Evolutionary conservation across 2,888 invertebrate species (phyloP).

Genomic region (Galerucella calmariensis): DNA sequence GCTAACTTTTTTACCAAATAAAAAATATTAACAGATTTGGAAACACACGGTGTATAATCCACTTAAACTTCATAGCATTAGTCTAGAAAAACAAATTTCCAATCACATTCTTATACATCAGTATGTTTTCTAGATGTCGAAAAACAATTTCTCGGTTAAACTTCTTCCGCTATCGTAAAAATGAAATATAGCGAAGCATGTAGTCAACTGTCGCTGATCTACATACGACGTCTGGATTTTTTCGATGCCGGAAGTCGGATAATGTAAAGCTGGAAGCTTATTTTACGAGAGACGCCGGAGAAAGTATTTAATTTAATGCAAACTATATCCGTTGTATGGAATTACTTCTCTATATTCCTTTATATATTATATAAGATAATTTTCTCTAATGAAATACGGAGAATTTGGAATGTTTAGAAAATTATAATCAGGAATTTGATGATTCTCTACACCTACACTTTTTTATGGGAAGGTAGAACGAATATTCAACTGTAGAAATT

Average conservation of each 20-base stretch:
- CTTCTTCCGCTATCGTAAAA: constrained; percentile 44
- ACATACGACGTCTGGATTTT: constrained; percentile 45
- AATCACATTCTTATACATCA: constrained; percentile 42
- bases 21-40: no score
- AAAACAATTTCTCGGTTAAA: constrained; percentile 43
- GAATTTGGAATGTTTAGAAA: no score
- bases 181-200: constrained; percentile 46
- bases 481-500: no score
- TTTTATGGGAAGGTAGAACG: no score
- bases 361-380: background rate
- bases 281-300: constrained; percentile 7
- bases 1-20: no score
- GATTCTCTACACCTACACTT: no score
- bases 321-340: constrained; percentile 14
- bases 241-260: constrained; percentile 23
- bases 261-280: constrained; percentile 19
- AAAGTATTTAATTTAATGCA: constrained; percentile 26
- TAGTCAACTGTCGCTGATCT: constrained; percentile 50
- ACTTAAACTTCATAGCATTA: constrained; percentile 37
- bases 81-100: constrained; percentile 44
- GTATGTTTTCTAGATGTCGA: constrained; percentile 40
- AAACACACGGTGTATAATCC: background rate
- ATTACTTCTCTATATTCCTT: constrained; percentile 5
- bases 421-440: no score
- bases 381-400: background rate